Base-by-base conservation (phyloP, 2,113 vertebrate genomes). In the Chiloscyllium plagiosum region DNA sequence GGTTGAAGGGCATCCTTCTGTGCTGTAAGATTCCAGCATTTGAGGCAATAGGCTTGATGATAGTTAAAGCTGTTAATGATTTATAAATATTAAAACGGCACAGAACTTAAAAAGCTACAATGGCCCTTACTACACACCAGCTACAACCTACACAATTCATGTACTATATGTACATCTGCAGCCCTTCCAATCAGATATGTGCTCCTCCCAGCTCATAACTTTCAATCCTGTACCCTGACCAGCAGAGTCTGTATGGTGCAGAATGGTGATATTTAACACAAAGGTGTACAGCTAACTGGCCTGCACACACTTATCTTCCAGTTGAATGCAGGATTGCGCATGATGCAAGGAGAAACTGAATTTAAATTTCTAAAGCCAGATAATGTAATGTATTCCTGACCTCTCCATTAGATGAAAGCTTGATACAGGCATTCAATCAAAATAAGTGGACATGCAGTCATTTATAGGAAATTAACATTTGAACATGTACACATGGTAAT, bases 101-200 rank as follows among this genome's bases (percentile, higher is more conserved):
- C 97, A 96, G 96, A 97, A 97, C 97, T 97, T 97, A 97, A 19
- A 83, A 47, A 83, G 80, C 37, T 37, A 83, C 8, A 52, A 29
- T 61, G 26, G 1, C 13, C 12, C 12, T 61, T 5, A 17, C 52
- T 29, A n/a, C 26, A 61, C 37, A 20, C 37, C 17, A 42, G 80
- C 17, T 83, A 42, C 26, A 90, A 90, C 52, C 26, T 90, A 61
- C 12, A 2, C 56, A 61, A 20, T 80, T 80, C 70, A 72, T 76
- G 72, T 29, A 76, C 37, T 6, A 83, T 83, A 83, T 83, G 20
- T 83, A 83, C 50, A 90, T 33, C 61, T 29, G 1, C 52, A 61
- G 29, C 52, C 52, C 50, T 90, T 61, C 87, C 87, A 52, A 90
- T 56, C 24, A 1, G 5, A 37, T 8, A 47, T 47, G 19, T 20